Percentiles rank a stretch among this genome's conserved stretches.
These are phyloP conservation scores for Triops cancriformis DNA, from an alignment of 1,140 invertebrate genomes.

Conservation along the genomic window DNA sequence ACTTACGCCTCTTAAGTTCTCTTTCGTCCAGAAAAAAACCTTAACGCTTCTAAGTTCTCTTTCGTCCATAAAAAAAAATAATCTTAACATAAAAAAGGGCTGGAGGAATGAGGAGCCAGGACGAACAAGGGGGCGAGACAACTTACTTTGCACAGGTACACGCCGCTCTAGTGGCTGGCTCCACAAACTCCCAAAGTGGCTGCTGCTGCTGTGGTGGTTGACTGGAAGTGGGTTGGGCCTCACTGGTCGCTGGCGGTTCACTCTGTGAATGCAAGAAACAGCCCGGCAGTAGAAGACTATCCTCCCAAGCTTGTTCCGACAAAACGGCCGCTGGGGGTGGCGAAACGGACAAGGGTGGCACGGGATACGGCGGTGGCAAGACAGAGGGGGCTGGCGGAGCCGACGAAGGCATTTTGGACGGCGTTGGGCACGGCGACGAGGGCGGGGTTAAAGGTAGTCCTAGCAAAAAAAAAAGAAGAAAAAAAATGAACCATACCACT, in stretches of 20 bases:
- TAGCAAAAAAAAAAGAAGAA: not conserved
- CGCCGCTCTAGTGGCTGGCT: slow-evolving; percentile 67
- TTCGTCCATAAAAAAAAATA: too few relatives aligned
- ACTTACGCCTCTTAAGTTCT: not conserved
- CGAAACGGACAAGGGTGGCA: not conserved
- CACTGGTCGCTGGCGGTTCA: slow-evolving; percentile 29
- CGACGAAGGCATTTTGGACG: slow-evolving; percentile 16
- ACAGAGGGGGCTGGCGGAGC: slow-evolving; percentile 6
- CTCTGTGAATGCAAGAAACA: slow-evolving; percentile 27
- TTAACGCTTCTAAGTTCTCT: too few relatives aligned
- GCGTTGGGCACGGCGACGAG: slow-evolving; percentile 3
- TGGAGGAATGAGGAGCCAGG: not conserved
- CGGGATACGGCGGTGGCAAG: slow-evolving; percentile 2
- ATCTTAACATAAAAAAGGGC: too few relatives aligned
- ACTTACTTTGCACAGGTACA: slow-evolving; percentile 64
- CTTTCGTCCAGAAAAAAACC: too few relatives aligned
- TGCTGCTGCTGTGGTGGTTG: slow-evolving; percentile 41
- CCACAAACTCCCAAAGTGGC: slow-evolving; percentile 66
- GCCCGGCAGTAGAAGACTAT: slow-evolving; percentile 45
- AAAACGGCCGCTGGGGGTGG: slow-evolving; percentile 37
- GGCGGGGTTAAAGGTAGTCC: slow-evolving; percentile 20
- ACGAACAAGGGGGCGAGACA: not conserved
- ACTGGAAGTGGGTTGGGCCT: slow-evolving; percentile 32
- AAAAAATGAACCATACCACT: too few relatives aligned
- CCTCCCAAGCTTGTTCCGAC: slow-evolving; percentile 67